Percentiles rank a stretch among this genome's conserved stretches.
phyloP scores from a whole-genome alignment of 2,113 vertebrate species.

The Perognathus longimembris region DNA sequence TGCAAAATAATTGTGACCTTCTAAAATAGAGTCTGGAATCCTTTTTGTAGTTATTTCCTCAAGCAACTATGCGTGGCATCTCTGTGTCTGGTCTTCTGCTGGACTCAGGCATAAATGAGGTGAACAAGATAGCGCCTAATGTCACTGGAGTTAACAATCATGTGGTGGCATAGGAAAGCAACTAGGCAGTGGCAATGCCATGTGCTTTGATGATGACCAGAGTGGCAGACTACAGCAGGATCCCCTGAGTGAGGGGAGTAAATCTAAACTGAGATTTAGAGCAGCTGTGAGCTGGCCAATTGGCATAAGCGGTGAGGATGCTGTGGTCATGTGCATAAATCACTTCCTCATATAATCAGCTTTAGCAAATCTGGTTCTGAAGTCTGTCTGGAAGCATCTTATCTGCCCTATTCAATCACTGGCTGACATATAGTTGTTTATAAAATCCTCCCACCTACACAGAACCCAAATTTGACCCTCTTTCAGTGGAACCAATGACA shows the following conservation, averaged over 20 bases:
- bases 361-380: constrained; percentile 59
- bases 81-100: background rate
- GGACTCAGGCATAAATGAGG: background rate
- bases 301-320: background rate
- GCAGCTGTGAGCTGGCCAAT: background rate
- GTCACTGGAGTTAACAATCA: background rate
- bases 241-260: background rate
- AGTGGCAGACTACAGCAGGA: background rate
- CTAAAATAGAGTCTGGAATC: constrained; percentile 8
- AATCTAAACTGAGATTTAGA: background rate
- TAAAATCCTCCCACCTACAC: background rate
- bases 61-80: background rate
- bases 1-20: background rate
- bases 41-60: background rate
- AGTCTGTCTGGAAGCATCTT: constrained; percentile 53
- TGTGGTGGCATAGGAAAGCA: background rate
- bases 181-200: background rate
- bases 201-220: background rate
- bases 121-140: background rate
- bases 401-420: constrained; percentile 1
- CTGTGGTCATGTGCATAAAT: background rate
- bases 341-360: constrained; percentile 4
- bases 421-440: constrained; percentile 9
- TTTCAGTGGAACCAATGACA: background rate
- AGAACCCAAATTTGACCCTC: background rate